phyloP scores from a whole-genome alignment of 2,888 invertebrate genomes.

The Chrysina gloriosa region DNA sequence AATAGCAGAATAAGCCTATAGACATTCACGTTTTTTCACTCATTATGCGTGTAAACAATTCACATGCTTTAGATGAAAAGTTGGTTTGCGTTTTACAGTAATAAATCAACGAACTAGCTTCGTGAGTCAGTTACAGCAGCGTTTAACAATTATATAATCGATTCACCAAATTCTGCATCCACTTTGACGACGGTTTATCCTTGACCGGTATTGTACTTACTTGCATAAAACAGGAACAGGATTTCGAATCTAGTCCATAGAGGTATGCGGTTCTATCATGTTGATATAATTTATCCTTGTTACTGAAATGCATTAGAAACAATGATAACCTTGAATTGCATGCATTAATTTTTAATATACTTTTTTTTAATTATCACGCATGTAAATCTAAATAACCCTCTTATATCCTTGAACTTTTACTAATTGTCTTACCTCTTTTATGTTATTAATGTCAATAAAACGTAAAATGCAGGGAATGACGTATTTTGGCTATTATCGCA shows the following conservation, averaged over 20 bases:
- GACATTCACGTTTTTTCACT: slow-evolving; percentile 19
- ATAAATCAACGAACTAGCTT: slow-evolving; percentile 2
- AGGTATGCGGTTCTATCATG: slow-evolving; percentile 51
- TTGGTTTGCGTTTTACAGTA: background rate
- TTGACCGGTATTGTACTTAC: slow-evolving; percentile 50
- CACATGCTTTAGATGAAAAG: background rate
- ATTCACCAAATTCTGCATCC: slow-evolving; percentile 19
- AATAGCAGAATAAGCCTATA: slow-evolving; percentile 11
- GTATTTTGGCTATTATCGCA: background rate
- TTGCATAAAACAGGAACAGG: slow-evolving; percentile 54
- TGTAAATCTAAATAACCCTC: slow-evolving; percentile 52
- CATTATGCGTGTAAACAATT: slow-evolving; percentile 3
- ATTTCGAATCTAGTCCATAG: slow-evolving; percentile 53
- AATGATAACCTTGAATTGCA: slow-evolving; percentile 54
- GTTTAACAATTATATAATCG: slow-evolving; percentile 1
- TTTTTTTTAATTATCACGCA: slow-evolving; percentile 50
- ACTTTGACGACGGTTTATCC: slow-evolving; percentile 41
- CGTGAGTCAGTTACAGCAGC: background rate
- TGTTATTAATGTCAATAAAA: slow-evolving; percentile 9
- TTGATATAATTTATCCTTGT: slow-evolving; percentile 53
- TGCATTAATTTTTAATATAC: slow-evolving; percentile 52
- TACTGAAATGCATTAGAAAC: slow-evolving; percentile 55
- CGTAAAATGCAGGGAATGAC: background rate
- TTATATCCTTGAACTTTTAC: slow-evolving; percentile 58
- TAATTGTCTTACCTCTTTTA: slow-evolving; percentile 49